A percentile compares a stretch with the other conserved stretches of the same genome.
These are phyloP conservation scores for Turdus rufiventris DNA, from an alignment of 2,113 vertebrate species.

Conservation along the genomic window DNA sequence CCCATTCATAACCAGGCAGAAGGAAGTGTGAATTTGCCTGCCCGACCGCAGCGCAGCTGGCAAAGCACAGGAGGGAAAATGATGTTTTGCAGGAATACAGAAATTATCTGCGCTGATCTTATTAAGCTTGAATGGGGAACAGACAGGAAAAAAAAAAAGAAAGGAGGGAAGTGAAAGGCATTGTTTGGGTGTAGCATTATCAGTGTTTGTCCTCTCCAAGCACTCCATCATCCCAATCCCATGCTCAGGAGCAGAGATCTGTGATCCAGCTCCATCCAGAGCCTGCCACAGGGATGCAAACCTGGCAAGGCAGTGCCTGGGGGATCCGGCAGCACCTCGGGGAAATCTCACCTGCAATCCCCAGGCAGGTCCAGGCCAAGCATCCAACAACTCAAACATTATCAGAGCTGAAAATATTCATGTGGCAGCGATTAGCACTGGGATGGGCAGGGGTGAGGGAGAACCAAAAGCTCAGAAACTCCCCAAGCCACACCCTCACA, in stretches of 20 bases:
- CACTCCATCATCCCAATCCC: slow-evolving; percentile 41
- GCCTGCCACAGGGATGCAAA: not conserved
- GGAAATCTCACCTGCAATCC: not conserved
- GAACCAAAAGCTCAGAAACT: not conserved
- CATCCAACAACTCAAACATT: not conserved
- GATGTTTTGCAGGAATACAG: not conserved
- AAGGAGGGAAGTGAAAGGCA: not conserved
- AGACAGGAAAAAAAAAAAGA: not conserved
- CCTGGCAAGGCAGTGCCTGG: not conserved
- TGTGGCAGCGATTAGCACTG: not conserved
- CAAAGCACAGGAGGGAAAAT: slow-evolving; percentile 24
- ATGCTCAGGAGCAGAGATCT: not conserved
- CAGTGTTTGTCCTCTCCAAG: slow-evolving; percentile 26
- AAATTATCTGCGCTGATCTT: slow-evolving; percentile 49
- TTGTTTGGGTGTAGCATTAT: not conserved
- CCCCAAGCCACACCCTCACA: not conserved
- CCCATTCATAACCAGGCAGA: not conserved
- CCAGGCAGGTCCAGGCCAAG: not conserved
- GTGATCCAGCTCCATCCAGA: not conserved
- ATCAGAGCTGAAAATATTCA: not conserved
- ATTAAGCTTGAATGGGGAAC: slow-evolving; percentile 14
- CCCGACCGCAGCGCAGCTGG: slow-evolving; percentile 2
- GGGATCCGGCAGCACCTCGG: not conserved
- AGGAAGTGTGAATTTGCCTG: not conserved
- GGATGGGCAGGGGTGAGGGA: not conserved